Percentiles rank a stretch among this genome's conserved stretches.
phyloP scores from a whole-genome alignment of 2,113 vertebrate species.

The Mungos mungo region DNA sequence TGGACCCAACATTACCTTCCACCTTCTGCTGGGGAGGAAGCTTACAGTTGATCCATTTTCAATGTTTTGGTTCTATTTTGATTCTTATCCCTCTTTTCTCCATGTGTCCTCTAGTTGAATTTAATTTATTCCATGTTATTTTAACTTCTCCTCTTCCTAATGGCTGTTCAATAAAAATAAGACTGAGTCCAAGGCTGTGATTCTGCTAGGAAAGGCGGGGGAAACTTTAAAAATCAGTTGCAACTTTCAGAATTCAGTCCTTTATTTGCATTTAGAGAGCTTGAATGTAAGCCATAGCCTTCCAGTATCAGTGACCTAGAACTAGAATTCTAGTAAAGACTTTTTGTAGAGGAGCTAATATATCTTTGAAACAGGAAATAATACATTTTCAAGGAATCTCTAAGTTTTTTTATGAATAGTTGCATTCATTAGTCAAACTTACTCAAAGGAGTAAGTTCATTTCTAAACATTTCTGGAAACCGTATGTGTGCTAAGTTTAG shows the following conservation, averaged over 20 bases:
- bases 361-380: constrained; percentile 46
- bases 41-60: background rate
- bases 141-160: constrained; percentile 32
- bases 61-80: background rate
- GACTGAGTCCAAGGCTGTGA: background rate
- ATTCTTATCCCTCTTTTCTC: background rate
- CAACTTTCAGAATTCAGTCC: constrained; percentile 12
- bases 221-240: background rate
- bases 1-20: background rate
- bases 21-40: constrained; percentile 18
- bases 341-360: background rate
- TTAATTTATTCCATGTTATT: constrained; percentile 39
- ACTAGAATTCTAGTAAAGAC: constrained; percentile 50
- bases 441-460: constrained; percentile 39
- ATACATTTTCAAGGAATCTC: constrained; percentile 47
- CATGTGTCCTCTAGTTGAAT: background rate
- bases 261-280: constrained; percentile 33
- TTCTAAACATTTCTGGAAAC: constrained; percentile 50
- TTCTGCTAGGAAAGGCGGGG: background rate
- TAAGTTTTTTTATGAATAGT: constrained; percentile 36
- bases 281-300: background rate
- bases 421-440: constrained; percentile 52
- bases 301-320: background rate
- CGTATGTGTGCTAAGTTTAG: constrained; percentile 25
- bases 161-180: background rate